phyloP scores from a whole-genome alignment of 2,797 vertebrate species.

The Chlorospingus semifuscus region DNA sequence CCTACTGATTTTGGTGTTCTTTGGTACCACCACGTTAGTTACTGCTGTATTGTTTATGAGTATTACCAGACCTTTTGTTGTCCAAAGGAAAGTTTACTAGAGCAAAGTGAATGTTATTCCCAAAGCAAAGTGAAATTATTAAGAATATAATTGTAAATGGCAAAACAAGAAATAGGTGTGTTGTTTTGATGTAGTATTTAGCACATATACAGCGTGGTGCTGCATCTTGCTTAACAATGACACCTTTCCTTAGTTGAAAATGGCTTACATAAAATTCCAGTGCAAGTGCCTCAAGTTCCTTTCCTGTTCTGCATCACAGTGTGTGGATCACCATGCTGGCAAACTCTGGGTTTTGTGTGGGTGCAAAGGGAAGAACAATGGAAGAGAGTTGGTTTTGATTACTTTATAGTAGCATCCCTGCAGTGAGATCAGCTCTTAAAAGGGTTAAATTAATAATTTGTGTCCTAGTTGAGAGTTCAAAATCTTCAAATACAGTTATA shows the following conservation, averaged over 20 bases:
- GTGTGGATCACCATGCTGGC: background rate
- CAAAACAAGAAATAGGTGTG: background rate
- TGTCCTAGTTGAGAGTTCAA: background rate
- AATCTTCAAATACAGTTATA: background rate
- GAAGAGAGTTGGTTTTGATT: background rate
- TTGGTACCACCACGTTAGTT: background rate
- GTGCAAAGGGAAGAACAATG: background rate
- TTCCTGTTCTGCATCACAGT: background rate
- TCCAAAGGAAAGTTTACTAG: background rate
- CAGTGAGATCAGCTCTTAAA: background rate
- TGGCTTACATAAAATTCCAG: background rate
- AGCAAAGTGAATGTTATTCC: background rate
- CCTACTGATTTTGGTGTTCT: background rate
- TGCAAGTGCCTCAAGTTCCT: background rate
- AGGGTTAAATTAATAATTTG: background rate
- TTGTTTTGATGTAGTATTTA: background rate
- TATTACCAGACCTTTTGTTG: background rate
- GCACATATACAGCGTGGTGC: background rate
- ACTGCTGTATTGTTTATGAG: background rate
- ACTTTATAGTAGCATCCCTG: background rate
- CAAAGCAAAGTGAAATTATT: background rate
- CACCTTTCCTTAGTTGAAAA: background rate
- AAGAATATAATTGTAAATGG: background rate
- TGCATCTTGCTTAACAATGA: background rate
- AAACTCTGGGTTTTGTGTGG: background rate